Evolutionary conservation across 2,888 invertebrate species (phyloP), one percentile per base, ranked within the genome.

Genomic region (Tillus elongatus): DNA sequence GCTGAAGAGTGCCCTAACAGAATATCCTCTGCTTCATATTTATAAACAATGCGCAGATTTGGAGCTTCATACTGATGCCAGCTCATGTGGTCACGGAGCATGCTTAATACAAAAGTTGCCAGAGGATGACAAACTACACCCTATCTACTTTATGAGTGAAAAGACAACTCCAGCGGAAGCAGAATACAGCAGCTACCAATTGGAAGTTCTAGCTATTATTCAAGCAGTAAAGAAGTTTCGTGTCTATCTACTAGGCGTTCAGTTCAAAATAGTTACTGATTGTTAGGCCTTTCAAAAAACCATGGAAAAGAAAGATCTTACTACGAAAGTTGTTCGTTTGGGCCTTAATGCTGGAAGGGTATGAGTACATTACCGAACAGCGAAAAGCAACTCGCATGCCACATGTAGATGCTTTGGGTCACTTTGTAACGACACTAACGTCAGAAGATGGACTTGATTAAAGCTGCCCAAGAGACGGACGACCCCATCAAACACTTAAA

Each of bases 271-370:
- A n/a, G 40, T 57, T 3, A 57, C 56, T 0, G 59, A n/a, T n/a
- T 60, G 58, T 30, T 41, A 45, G n/a, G 53, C 58, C n/a, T n/a
- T n/a, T n/a, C n/a, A n/a, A 11, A 47, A 44, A 37, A 59, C 57
- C 0, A 51, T n/a, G n/a, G n/a, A n/a, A n/a, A n/a, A n/a, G 11
- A 52, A 44, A n/a, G n/a, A n/a, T n/a, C n/a, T n/a, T n/a, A n/a
- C n/a, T n/a, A n/a, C n/a, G n/a, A n/a, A n/a, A n/a, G 50, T 63
- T 10, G 56, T 57, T 2, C 45, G 57, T 46, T 56, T 56, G n/a
- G 54, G 47, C 45, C 1, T 37, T 54, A 28, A n/a, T n/a, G n/a
- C n/a, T 29, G 11, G 29, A 29, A 10, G 29, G 10, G 8, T 29
- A n/a, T n/a, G n/a, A 9, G 8, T 56, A 53, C 39, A 34, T n/a